These are phyloP conservation scores for Oegoconia quadripuncta DNA, from an alignment of 2,888 invertebrate genomes.

Conservation along the genomic window DNA sequence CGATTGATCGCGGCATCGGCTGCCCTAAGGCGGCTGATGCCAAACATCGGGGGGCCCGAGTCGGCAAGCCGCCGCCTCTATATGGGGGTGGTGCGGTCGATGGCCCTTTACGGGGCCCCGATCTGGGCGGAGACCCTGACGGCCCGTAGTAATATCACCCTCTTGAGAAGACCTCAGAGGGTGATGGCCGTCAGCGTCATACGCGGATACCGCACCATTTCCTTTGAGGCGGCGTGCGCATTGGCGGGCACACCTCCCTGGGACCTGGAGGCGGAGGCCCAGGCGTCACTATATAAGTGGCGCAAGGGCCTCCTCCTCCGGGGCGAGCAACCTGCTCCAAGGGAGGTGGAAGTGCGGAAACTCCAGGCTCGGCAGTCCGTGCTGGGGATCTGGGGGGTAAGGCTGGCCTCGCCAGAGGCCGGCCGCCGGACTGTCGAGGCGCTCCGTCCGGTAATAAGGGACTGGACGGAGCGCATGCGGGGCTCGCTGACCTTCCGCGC, in stretches of 20 bases:
- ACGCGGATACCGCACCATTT: constrained; percentile 13
- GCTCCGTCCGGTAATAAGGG: too few species aligned
- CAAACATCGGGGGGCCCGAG: background rate
- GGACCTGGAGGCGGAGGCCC: constrained; percentile 14
- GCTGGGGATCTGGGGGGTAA: background rate
- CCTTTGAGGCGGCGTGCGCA: constrained; percentile 12
- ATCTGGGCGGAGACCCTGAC: background rate
- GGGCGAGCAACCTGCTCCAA: background rate
- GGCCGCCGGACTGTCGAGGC: too few species aligned
- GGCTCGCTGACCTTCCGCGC: too few species aligned
- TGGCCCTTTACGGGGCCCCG: background rate
- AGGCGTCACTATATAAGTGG: constrained; percentile 1
- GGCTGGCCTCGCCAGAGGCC: background rate
- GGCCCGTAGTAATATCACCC: background rate
- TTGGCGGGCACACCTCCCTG: constrained; percentile 15
- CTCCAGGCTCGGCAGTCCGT: constrained; percentile 4
- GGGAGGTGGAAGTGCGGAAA: background rate
- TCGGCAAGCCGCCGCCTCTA: background rate
- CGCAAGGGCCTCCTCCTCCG: too few species aligned
- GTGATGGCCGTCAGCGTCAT: constrained; percentile 7
- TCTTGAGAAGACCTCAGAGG: background rate
- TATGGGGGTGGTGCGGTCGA: too few species aligned
- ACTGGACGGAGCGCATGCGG: too few species aligned
- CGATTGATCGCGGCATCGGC: too few species aligned
- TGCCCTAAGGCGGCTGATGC: background rate